A percentile compares a stretch with the other conserved stretches of the same genome.
Evolutionary conservation across 2,797 vertebrate species (phyloP).

Genomic region (Tragopan temminckii): DNA sequence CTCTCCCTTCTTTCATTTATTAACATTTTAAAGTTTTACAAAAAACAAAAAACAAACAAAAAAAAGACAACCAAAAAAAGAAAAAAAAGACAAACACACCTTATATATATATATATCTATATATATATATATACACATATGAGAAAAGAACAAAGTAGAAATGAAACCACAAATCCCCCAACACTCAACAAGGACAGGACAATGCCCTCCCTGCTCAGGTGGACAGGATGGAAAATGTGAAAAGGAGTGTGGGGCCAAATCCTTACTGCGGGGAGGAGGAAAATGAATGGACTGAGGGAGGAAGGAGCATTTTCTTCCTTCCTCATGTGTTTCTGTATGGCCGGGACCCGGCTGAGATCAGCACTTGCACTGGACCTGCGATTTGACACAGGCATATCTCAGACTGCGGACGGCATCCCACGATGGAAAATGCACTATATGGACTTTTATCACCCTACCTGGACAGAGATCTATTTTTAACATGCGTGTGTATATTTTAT

Average conservation of each 20-base stretch:
- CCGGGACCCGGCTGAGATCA: constrained; percentile 7
- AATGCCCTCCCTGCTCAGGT: constrained; percentile 33
- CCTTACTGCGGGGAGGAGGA: not conserved
- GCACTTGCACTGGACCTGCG: constrained; percentile 24
- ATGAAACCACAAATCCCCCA: not conserved
- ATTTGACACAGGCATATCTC: constrained; percentile 10
- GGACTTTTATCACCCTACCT: constrained; percentile 38
- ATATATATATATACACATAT: not conserved
- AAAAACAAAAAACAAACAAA: not conserved
- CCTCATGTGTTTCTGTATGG: not conserved
- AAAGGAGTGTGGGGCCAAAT: constrained; percentile 49
- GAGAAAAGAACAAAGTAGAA: constrained; percentile 52
- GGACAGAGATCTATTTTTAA: constrained; percentile 69
- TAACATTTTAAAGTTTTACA: constrained; percentile 64
- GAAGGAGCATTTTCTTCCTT: not conserved
- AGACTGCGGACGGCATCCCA: not conserved
- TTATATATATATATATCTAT: not conserved
- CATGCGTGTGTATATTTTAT: constrained; percentile 65
- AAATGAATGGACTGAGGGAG: not conserved
- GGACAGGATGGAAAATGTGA: constrained; percentile 50
- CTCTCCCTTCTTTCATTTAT: constrained; percentile 59
- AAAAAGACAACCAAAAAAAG: not conserved
- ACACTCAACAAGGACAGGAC: not conserved
- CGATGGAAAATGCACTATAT: constrained; percentile 77
- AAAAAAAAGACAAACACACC: not conserved